phyloP scores from a whole-genome alignment of 2,888 invertebrate genomes.

The Epiblema foenella region DNA sequence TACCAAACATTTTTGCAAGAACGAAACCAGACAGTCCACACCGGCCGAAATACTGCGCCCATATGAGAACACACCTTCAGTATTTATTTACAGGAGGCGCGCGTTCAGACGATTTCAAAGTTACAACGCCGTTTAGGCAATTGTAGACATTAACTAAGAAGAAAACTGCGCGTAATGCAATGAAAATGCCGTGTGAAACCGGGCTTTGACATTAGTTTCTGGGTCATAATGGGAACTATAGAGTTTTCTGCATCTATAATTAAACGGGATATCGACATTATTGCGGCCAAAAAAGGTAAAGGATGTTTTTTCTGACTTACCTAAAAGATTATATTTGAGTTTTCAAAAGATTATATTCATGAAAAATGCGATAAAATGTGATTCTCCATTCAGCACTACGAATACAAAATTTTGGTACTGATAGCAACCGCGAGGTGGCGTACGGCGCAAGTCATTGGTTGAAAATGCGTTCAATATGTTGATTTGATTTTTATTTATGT shows the following conservation, averaged over 20 bases:
- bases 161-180: constrained; percentile 61
- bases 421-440: constrained; percentile 65
- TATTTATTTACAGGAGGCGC: constrained; percentile 34
- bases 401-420: constrained; percentile 84
- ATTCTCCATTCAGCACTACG: constrained; percentile 83
- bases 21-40: constrained; percentile 49
- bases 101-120: constrained; percentile 45
- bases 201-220: constrained; percentile 80
- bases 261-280: constrained; percentile 49
- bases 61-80: constrained; percentile 44
- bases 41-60: constrained; percentile 51
- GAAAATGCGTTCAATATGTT: constrained; percentile 58
- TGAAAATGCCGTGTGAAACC: constrained; percentile 74
- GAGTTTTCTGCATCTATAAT: constrained; percentile 62
- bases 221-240: constrained; percentile 76
- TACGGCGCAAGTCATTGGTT: constrained; percentile 52
- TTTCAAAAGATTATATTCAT: constrained; percentile 79
- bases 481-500: constrained; percentile 12
- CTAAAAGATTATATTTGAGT: constrained; percentile 75
- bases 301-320: constrained; percentile 66
- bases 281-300: constrained; percentile 46
- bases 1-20: constrained; percentile 57
- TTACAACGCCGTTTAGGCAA: constrained; percentile 46
- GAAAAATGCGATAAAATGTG: constrained; percentile 82
- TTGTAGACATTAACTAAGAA: constrained; percentile 48